These are phyloP conservation scores for Coreius guichenoti DNA, from an alignment of 2,797 vertebrate genomes.

Conservation along the genomic window DNA sequence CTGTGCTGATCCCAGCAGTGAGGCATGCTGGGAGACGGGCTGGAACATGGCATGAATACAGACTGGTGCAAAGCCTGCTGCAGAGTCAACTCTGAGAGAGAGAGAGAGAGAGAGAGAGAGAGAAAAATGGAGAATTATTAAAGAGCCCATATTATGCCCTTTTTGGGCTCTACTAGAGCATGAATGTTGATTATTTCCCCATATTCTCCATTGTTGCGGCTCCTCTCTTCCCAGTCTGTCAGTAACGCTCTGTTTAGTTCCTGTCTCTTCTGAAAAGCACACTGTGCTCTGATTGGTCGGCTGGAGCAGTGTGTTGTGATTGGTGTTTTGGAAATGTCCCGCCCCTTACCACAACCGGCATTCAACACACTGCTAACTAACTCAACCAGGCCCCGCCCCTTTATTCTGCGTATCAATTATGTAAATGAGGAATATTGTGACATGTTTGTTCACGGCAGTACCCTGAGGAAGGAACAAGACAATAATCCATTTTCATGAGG, in stretches of 20 bases:
- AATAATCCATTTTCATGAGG: no score
- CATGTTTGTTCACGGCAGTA: not conserved
- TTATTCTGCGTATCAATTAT: no score
- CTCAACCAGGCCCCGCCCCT: no score
- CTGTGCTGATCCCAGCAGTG: conserved; percentile 87
- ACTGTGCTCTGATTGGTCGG: not conserved
- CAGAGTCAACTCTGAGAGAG: conserved; percentile 62
- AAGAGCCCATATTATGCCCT: not conserved
- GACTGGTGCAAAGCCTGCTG: conserved; percentile 81
- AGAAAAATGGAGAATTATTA: not conserved
- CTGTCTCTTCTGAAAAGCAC: not conserved
- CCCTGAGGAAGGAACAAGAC: not conserved
- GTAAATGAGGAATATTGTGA: not conserved
- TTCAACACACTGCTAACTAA: not conserved
- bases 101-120: conserved; percentile 23
- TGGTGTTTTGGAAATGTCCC: no score
- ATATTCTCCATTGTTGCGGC: no score
- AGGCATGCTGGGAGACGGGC: conserved; percentile 79
- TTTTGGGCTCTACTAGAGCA: not conserved
- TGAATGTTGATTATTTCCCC: no score
- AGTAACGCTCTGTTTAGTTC: not conserved
- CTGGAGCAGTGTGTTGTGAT: not conserved
- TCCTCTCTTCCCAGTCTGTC: not conserved
- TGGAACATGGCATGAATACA: conserved; percentile 80
- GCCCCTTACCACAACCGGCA: not conserved